Conservation (phyloP, 1,140 invertebrate species). For the Ceratina japonica region DNA sequence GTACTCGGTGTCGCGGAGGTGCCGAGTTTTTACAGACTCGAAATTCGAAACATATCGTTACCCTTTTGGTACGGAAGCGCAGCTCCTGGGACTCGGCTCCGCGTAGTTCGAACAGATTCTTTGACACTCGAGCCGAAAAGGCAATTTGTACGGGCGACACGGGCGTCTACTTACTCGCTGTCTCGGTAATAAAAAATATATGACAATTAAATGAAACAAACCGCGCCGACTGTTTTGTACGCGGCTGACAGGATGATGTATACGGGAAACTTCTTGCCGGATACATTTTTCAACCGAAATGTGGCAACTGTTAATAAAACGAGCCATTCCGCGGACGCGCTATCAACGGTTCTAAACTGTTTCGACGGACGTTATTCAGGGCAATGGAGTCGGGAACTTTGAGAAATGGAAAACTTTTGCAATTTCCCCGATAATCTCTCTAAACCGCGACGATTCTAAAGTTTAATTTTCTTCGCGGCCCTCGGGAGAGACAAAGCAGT, state of each 20-base stretch:
- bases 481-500: constrained; percentile 40
- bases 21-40: constrained; percentile 33
- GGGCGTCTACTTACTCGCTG: not conserved
- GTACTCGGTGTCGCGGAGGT: constrained; percentile 33
- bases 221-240: too few species aligned
- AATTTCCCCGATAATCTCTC: constrained; percentile 58
- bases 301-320: not conserved
- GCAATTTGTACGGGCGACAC: not conserved
- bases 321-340: not conserved
- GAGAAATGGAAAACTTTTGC: constrained; percentile 45
- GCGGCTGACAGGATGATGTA: too few species aligned
- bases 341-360: not conserved
- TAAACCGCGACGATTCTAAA: constrained; percentile 60
- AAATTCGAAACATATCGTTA: constrained; percentile 40
- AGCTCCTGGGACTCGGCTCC: not conserved
- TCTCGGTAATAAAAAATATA: not conserved
- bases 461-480: constrained; percentile 57
- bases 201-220: too few species aligned
- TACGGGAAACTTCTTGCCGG: not conserved
- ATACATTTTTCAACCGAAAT: not conserved
- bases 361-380: constrained; percentile 12
- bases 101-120: constrained; percentile 23
- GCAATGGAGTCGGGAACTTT: constrained; percentile 4
- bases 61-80: not conserved
- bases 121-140: not conserved